These are phyloP conservation scores for Furnarius figulus DNA, from an alignment of 2,113 vertebrate species.

Conservation along the genomic window DNA sequence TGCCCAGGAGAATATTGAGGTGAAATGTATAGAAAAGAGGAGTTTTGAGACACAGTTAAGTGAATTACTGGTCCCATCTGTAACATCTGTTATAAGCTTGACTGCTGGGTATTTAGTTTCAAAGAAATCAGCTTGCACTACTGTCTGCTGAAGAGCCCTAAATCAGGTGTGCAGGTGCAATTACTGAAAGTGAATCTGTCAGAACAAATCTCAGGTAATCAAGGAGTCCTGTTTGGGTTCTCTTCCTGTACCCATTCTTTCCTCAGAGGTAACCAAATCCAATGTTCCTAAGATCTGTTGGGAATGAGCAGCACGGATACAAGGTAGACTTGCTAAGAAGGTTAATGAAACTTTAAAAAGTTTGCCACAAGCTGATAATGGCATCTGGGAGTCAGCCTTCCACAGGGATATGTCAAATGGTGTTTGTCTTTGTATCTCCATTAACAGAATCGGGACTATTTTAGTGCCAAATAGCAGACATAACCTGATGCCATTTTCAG, in stretches of 20 bases:
- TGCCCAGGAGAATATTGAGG: slow-evolving; percentile 21
- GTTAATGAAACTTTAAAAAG: not conserved
- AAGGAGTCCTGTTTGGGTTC: not conserved
- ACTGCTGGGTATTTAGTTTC: slow-evolving; percentile 31
- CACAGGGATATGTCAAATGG: not conserved
- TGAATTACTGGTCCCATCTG: not conserved
- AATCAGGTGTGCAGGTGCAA: slow-evolving; percentile 10
- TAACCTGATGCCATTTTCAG: not conserved
- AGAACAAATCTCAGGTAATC: not conserved
- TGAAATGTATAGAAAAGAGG: slow-evolving; percentile 29
- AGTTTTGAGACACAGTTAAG: not conserved
- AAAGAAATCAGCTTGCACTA: slow-evolving; percentile 12
- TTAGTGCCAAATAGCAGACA: not conserved
- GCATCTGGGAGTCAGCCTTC: not conserved
- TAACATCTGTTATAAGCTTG: not conserved
- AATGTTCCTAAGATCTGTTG: not conserved
- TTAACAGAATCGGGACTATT: not conserved
- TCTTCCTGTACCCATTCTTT: not conserved
- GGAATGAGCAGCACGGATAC: not conserved
- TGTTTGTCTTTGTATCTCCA: not conserved
- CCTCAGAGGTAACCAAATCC: not conserved
- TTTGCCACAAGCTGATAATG: not conserved
- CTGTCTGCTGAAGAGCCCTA: not conserved
- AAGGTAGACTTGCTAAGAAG: not conserved
- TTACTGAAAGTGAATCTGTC: slow-evolving; percentile 32